Conservation (phyloP, 1,140 invertebrate species). For the Lerema accius region DNA sequence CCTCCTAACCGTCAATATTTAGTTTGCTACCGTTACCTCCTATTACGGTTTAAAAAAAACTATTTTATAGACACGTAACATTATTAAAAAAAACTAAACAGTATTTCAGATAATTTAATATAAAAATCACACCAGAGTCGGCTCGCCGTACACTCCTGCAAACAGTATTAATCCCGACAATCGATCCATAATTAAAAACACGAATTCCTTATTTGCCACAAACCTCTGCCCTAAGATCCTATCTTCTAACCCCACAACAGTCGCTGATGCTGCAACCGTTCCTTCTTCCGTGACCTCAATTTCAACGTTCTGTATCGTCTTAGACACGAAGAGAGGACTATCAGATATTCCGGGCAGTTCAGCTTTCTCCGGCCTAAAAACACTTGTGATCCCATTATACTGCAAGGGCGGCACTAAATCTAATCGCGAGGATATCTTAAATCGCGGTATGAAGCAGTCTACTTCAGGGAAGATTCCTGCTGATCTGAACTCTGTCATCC, state of each 20-base stretch:
- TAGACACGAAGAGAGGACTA: constrained; percentile 81
- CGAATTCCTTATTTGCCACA: constrained; percentile 82
- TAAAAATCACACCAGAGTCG: constrained; percentile 47
- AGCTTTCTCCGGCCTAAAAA: constrained; percentile 84
- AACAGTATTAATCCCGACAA: constrained; percentile 74
- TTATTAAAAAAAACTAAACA: not conserved
- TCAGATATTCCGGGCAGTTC: constrained; percentile 86
- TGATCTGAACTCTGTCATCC: constrained; percentile 78
- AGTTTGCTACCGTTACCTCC: no score
- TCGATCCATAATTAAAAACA: constrained; percentile 78
- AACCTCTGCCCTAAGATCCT: constrained; percentile 77
- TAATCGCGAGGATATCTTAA: constrained; percentile 82
- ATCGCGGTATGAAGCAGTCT: constrained; percentile 86
- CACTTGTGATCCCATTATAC: constrained; percentile 85
- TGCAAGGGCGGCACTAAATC: constrained; percentile 83
- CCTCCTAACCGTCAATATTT: no score
- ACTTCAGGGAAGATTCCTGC: constrained; percentile 76
- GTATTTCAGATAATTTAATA: constrained; percentile 12
- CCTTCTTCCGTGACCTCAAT: constrained; percentile 90
- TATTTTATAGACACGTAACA: not conserved
- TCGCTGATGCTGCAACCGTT: constrained; percentile 85
- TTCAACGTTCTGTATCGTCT: constrained; percentile 86
- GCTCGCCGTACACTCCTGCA: constrained; percentile 73
- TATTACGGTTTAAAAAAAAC: no score
- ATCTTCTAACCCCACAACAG: constrained; percentile 84